Evolutionary conservation across 1,140 invertebrate species (phyloP).

Genomic region (Penaeus japonicus): DNA sequence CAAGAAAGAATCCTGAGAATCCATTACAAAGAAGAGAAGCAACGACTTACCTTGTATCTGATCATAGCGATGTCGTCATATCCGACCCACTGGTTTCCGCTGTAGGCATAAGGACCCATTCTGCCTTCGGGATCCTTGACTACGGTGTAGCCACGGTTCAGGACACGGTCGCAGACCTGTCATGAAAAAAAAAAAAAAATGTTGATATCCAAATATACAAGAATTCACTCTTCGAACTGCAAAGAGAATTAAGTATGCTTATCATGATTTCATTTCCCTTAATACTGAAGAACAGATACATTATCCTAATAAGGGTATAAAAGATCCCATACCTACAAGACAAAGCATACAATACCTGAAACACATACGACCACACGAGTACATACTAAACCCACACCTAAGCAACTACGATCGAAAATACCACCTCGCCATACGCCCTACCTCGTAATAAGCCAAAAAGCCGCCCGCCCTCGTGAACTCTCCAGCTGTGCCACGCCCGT

Average conservation of each 20-base stretch:
- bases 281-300: no score
- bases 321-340: no score
- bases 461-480: constrained; percentile 81
- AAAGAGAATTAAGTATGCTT: no score
- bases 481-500: constrained; percentile 73
- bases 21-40: background rate
- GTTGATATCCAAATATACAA: background rate
- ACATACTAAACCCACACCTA: background rate
- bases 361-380: background rate
- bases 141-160: constrained; percentile 74
- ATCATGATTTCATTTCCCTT: no score
- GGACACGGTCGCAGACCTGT: constrained; percentile 59
- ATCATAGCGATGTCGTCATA: constrained; percentile 86
- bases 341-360: no score
- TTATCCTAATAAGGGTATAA: no score
- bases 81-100: constrained; percentile 87
- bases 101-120: constrained; percentile 87
- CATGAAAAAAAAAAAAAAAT: background rate
- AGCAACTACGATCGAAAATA: background rate
- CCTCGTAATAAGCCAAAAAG: constrained; percentile 65
- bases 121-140: constrained; percentile 77
- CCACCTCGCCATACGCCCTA: constrained; percentile 59
- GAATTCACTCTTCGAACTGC: background rate
- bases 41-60: constrained; percentile 73
- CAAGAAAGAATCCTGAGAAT: constrained; percentile 6